These are phyloP conservation scores for Eucidaris tribuloides DNA, from an alignment of 35 echinoderm and acorn worm species.

Conservation along the genomic window DNA sequence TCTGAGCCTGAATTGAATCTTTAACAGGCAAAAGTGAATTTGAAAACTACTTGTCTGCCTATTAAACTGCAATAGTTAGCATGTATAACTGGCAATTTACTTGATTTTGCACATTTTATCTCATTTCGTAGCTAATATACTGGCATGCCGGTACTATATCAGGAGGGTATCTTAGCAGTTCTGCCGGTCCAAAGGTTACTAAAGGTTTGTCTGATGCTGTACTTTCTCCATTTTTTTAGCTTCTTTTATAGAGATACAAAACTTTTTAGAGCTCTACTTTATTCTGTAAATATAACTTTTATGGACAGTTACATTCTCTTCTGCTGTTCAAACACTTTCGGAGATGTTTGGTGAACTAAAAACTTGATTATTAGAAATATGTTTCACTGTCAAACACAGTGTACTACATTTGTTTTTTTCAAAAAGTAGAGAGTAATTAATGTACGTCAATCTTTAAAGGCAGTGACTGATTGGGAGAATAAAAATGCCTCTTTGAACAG, in stretches of 20 bases:
- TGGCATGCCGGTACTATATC: slow-evolving; percentile 77
- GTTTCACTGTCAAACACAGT: no score
- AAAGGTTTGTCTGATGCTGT: slow-evolving; percentile 51
- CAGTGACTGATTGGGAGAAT: no score
- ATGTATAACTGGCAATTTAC: not conserved
- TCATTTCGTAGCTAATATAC: slow-evolving; percentile 51
- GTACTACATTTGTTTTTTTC: no score
- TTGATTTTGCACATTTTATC: not conserved
- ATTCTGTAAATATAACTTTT: not conserved
- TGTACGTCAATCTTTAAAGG: no score
- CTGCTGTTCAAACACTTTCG: not conserved
- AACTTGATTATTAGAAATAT: not conserved
- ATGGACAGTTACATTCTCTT: not conserved
- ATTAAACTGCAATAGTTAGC: not conserved
- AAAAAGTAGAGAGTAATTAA: no score
- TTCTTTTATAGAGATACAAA: not conserved
- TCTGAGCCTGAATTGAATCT: no score
- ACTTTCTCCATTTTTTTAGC: not conserved
- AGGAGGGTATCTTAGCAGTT: slow-evolving; percentile 68
- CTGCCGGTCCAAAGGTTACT: slow-evolving; percentile 63
- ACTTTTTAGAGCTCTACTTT: not conserved
- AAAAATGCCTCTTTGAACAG: no score
- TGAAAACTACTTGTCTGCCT: not conserved
- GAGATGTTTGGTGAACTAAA: not conserved
- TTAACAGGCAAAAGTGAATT: not conserved